Evolutionary conservation across 2,797 vertebrate species (phyloP).

Genomic region (Micrastur ruficollis): DNA sequence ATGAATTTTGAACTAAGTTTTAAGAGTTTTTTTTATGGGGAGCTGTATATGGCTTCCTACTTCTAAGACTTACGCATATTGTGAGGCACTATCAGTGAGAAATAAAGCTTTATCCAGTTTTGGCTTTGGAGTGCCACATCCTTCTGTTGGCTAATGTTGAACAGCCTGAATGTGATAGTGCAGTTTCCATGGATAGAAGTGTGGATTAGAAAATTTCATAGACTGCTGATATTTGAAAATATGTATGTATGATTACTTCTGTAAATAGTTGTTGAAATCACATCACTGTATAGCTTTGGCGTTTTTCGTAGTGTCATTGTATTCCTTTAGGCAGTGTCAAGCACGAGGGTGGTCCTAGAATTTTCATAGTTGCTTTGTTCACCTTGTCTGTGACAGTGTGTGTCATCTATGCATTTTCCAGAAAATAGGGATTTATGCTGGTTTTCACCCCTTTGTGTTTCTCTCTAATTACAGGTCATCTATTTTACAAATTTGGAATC

Average conservation of each 20-base stretch:
- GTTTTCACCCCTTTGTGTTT: not conserved
- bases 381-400: no score
- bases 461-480: slow-evolving; percentile 82
- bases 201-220: not conserved
- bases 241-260: not conserved
- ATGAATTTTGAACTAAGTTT: not conserved
- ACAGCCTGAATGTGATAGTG: not conserved
- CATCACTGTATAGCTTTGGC: not conserved
- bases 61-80: rapidly evolving
- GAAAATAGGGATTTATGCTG: rapidly evolving
- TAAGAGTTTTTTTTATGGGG: not conserved
- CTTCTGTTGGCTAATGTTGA: not conserved
- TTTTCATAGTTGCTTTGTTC: not conserved
- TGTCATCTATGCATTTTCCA: rapidly evolving
- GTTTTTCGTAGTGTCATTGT: not conserved
- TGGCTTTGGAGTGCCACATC: not conserved
- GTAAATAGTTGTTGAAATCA: not conserved
- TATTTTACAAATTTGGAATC: slow-evolving; percentile 96
- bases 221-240: not conserved
- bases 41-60: not conserved
- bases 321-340: not conserved
- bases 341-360: not conserved
- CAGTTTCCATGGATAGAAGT: not conserved
- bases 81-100: not conserved
- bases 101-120: not conserved